Conservation (phyloP, 1,140 invertebrate species). For the Aphelenchoides besseyi region DNA sequence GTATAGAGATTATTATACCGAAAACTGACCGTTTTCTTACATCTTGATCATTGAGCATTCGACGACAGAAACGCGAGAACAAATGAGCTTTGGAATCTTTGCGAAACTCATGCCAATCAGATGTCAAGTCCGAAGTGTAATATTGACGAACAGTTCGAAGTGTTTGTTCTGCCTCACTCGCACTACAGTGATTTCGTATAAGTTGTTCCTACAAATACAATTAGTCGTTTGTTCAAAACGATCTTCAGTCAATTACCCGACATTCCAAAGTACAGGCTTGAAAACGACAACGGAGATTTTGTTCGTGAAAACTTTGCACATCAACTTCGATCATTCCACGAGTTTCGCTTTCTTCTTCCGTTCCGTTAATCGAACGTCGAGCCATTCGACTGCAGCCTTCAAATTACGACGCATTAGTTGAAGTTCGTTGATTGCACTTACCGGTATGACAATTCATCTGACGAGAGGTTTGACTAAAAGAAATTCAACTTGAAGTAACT, state of each 20-base stretch:
- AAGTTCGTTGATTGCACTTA: not conserved
- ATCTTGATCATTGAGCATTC: constrained; percentile 11
- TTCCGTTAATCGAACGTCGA: constrained; percentile 20
- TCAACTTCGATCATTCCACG: constrained; percentile 21
- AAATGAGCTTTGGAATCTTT: not conserved
- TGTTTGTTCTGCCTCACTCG: not conserved
- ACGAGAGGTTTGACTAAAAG: constrained; percentile 29
- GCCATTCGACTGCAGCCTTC: constrained; percentile 32
- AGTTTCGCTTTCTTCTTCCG: constrained; percentile 24
- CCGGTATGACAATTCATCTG: constrained; percentile 38
- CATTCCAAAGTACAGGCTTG: constrained; percentile 36
- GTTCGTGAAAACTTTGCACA: constrained; percentile 32
- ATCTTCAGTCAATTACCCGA: constrained; percentile 47
- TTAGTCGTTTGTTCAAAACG: not conserved
- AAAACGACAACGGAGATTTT: constrained; percentile 43
- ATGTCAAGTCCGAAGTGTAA: not conserved
- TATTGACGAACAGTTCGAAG: constrained; percentile 11
- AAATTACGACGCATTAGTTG: not conserved
- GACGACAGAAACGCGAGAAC: constrained; percentile 6
- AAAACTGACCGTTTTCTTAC: not conserved
- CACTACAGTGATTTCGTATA: not conserved
- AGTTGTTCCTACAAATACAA: not conserved
- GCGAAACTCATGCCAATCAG: constrained; percentile 3
- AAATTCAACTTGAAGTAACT: constrained; percentile 11
- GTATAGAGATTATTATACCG: not conserved